Evolutionary conservation across 1,140 invertebrate species (phyloP), one percentile per base, ranked within the genome.

Genomic region (Teleopsis dalmanni): DNA sequence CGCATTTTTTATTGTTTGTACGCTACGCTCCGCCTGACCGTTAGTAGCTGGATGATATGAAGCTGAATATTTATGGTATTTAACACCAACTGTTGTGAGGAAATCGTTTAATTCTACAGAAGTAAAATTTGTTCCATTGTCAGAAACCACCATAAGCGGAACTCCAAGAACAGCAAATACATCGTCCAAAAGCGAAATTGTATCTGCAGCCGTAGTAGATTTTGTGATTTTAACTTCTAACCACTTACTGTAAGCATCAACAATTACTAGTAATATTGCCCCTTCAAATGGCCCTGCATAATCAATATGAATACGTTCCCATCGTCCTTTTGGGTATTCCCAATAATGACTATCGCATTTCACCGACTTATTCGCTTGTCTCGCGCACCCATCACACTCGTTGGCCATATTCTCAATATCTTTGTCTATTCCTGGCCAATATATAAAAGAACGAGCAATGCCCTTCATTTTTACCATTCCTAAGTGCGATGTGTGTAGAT

Each of bases 391-490:
- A 4, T 37, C 21, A n/a, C 45, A 47, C n/a, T 26, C 5, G 7
- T 46, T 46, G 40, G 36, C 41, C 18, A 33, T 19, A 1, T 33
- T n/a, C 53, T 74, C 66, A 33, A 75, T 66, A 9, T 73, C 68
- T 2, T 46, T 48, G 52, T 75, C 70, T 2, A 78, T 59, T 8
- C 60, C 56, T 23, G 65, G 65, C 75, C 74, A 78, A 61, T 65
- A 78, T 3, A 73, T 54, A 44, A 70, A 71, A 8, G 49, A 57
- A 0, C 74, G 48, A 5, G 74, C 68, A 5, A 67, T 33, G 8
- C 44, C 27, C 50, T 76, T 77, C 56, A 73, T 75, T 42, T 69
- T 58, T 4, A 70, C 58, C 8, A 75, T 71, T 2, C 75, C 72
- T 26, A 33, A 25, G 55, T 77, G 75, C 16, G 76, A 56, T 35